Conservation (phyloP, 2,797 vertebrate genomes). For the Lepus townsendii region DNA sequence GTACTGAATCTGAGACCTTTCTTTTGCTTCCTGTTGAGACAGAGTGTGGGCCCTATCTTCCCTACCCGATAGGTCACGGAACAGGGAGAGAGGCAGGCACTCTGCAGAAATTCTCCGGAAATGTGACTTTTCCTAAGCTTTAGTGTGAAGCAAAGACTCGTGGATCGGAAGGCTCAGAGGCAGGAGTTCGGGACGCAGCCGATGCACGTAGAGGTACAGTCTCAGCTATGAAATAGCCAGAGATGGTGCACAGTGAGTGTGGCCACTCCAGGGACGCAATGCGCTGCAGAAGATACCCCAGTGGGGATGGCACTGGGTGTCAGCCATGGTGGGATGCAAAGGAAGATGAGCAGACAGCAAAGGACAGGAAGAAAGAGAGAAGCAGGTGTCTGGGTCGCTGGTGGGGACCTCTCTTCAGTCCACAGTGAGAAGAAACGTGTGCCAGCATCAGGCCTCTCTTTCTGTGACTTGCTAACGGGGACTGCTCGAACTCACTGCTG, state of each 20-base stretch:
- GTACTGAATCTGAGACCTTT: not conserved
- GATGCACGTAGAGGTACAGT: not conserved
- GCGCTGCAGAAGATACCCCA: not conserved
- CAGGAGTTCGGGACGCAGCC: not conserved
- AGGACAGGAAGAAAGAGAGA: rapidly evolving
- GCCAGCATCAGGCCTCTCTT: rapidly evolving
- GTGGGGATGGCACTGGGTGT: rapidly evolving
- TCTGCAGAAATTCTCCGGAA: not conserved
- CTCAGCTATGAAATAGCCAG: not conserved
- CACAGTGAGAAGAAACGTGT: rapidly evolving
- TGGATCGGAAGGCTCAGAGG: not conserved
- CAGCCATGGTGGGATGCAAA: not conserved
- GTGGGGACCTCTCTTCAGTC: too few species aligned
- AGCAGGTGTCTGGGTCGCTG: rapidly evolving
- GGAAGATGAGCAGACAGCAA: not conserved
- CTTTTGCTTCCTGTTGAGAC: not conserved
- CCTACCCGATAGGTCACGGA: rapidly evolving
- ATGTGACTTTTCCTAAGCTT: not conserved
- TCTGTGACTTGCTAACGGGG: rapidly evolving
- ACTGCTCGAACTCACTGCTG: not conserved
- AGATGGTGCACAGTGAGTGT: too few species aligned
- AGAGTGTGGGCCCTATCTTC: not conserved
- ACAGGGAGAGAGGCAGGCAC: not conserved
- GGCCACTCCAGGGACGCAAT: not conserved
- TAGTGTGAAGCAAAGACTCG: not conserved